Conservation (phyloP, 23 tunicate species). For the Corella eumyota region DNA sequence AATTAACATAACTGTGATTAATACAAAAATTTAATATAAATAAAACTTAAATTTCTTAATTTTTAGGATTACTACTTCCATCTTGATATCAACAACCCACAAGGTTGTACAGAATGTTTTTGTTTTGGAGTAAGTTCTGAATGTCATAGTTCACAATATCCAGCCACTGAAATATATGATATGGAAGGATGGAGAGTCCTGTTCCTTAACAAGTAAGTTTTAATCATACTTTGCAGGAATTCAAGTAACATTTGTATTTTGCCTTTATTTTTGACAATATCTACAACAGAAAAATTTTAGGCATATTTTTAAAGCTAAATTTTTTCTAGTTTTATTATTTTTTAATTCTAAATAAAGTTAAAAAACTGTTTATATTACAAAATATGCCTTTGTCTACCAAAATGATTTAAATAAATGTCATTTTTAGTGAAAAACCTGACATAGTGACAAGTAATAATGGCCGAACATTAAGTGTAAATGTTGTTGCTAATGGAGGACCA, state of each 20-base stretch:
- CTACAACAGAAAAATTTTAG: no score
- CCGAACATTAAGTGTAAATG: conserved; percentile 17
- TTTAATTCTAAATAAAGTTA: no score
- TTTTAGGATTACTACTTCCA: conserved; percentile 44
- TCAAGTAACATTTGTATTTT: neutral
- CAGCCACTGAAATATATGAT: conserved; percentile 51
- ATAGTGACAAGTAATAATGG: conserved; percentile 13
- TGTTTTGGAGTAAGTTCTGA: conserved; percentile 47
- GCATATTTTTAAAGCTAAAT: no score
- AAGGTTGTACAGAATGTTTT: conserved; percentile 85
- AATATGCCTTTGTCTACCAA: no score
- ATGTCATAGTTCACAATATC: conserved; percentile 60
- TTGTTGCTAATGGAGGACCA: conserved; percentile 40
- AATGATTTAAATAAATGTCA: neutral
- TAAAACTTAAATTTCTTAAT: neutral
- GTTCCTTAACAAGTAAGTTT: conserved; percentile 29
- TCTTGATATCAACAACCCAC: conserved; percentile 51
- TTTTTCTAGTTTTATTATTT: no score
- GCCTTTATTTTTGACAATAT: no score
- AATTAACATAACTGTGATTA: no score
- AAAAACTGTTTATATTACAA: no score
- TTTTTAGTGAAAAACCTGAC: conserved; percentile 4
- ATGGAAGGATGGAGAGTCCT: conserved; percentile 72
- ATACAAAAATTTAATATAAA: neutral
- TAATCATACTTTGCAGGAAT: neutral